Evolutionary conservation across 2,888 invertebrate species (phyloP), one percentile per base, ranked within the genome.

Genomic region (Leptinotarsa peninsularis): DNA sequence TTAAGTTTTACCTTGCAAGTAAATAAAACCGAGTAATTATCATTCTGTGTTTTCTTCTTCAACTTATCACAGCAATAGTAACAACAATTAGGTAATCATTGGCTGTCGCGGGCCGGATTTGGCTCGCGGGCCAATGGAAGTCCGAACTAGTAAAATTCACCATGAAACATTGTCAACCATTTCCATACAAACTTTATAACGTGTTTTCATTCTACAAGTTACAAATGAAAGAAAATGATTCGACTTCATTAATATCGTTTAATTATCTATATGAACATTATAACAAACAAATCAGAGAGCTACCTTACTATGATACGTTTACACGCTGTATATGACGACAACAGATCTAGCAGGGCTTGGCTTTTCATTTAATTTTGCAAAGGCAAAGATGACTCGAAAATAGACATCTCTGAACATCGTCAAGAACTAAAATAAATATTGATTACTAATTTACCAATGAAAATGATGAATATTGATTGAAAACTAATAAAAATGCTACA

Each of bases 281-380:
- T 88, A 88, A 88, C 88, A 88, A 88, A 88, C 88, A 88, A 88
- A 87, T 87, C 87, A 88, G 88, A 88, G 88, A 88, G 88, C 88
- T 88, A 88, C 86, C 87, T 87, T 87, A 84, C 86, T 87, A 86
- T 84, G 85, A 85, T 87, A 86, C 85, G 86, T 87, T 85, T 87
- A 87, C 86, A 87, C 85, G 85, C 85, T 85, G 85, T 83, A 84
- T 83, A 83, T 82, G 81, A 83, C 80, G 82, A 86, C 83, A 86
- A 85, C 87, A 88, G 87, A 88, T 87, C 87, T 86, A 87, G 80
- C 81, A 82, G 77, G 80, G 75, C 80, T 79, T 78, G 73, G 80
- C 80, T 79, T 74, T 72, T 70, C 49, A 71, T 75, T 75, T 76
- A 79, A 67, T 63, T 71, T 78, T 77, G 77, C 80, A 81, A 83